Conservation (phyloP, 2,797 vertebrate genomes). For the Holocentrus rufus region DNA sequence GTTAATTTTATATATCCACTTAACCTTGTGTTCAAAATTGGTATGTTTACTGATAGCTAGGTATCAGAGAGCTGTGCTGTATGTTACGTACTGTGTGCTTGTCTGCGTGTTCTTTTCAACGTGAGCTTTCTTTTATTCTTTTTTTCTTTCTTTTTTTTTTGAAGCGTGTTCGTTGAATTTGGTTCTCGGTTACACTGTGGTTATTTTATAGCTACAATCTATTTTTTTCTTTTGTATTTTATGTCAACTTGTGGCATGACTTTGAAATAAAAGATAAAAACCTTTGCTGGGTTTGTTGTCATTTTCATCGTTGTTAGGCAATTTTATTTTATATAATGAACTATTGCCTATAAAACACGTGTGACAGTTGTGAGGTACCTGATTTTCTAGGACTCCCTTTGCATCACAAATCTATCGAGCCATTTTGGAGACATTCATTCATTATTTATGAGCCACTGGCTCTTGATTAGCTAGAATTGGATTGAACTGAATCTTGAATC, state of each 20-base stretch:
- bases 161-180: constrained; percentile 61
- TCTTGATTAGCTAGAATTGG: no score
- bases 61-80: constrained; percentile 71
- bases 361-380: no score
- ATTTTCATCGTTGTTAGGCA: no score
- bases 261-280: constrained; percentile 85
- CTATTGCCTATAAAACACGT: no score
- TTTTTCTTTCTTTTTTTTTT: constrained; percentile 42
- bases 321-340: no score
- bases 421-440: no score
- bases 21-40: constrained; percentile 66
- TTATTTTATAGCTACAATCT: constrained; percentile 82
- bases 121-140: constrained; percentile 64
- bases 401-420: no score
- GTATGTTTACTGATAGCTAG: constrained; percentile 75
- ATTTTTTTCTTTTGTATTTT: constrained; percentile 85
- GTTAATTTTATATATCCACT: constrained; percentile 81
- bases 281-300: constrained; percentile 24
- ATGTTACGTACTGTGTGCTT: constrained; percentile 71
- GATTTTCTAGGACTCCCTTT: no score
- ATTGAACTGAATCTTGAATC: no score
- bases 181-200: constrained; percentile 84
- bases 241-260: constrained; percentile 89
- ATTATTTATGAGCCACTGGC: no score
- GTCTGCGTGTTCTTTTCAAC: constrained; percentile 68